Evolutionary conservation across 53 echinoderm and acorn worm species (phyloP), one percentile per base, ranked within the genome.

Genomic region (Mesocentrotus franciscanus): DNA sequence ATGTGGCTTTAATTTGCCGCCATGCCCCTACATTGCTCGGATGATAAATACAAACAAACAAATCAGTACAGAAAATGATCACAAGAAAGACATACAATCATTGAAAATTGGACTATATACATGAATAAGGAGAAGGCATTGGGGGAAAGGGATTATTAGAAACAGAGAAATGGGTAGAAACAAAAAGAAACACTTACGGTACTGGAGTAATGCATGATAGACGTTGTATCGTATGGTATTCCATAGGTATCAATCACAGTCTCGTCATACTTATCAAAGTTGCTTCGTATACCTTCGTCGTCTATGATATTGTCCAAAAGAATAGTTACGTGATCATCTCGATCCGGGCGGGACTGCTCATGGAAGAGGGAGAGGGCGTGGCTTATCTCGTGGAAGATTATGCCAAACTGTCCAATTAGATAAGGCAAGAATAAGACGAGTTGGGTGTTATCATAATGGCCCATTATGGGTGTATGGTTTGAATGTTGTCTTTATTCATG

Each of bases 311-410:
- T 39, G 12, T 81, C 81, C 39, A 18, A 17, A 81, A 81, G 35
- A 17, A 81, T 81, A 9, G 81, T 81, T 18, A 81, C 81, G 81
- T 81, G 22, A 81, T 81, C 81, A 81, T 81, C 81, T 16, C 81
- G 36, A 81, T 81, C 81, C 1, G 81, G 81, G 9, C 81, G 81
- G 20, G 81, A 81, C 36, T 81, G 81, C 42, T 81, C 81, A 42
- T 81, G 81, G 9, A 81, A 81, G 81, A 81, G 10, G 7, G 81
- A 39, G 17, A 81, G 81, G 42, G 81, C 81, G 42, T 81, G 81
- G 42, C 81, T 9, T 36, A 81, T 36, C 42, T 81, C 81, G 42
- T 81, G 81, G 33, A 81, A 81, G 81, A 81, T 17, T 3, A 22
- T 7, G 8, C 81, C 81, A 27, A 81, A 81, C 81, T 81, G 81